Conservation (phyloP, 92 coral and sea anemone species). For the Zoanthus gigantus region DNA sequence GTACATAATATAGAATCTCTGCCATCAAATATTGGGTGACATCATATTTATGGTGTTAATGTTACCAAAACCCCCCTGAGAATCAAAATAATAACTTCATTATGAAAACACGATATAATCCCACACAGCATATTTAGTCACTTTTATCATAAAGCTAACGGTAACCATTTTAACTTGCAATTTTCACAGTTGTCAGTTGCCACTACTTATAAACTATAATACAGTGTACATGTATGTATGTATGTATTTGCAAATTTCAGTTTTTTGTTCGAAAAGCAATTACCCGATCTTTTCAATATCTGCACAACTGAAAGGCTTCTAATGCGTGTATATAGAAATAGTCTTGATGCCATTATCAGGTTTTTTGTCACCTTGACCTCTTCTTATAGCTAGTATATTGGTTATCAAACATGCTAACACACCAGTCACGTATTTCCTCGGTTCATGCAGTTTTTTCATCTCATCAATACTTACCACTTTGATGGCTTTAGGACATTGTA, state of each 20-base stretch:
- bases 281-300: constrained; percentile 5
- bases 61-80: background rate
- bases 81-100: background rate
- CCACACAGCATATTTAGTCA: background rate
- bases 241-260: no score
- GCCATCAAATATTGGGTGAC: background rate
- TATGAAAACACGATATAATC: background rate
- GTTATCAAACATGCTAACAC: background rate
- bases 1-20: background rate
- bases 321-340: constrained; percentile 9
- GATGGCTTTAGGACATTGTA: background rate
- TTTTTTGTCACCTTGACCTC: constrained; percentile 23
- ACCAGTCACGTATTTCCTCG: background rate
- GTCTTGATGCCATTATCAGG: background rate
- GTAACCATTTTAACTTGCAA: background rate
- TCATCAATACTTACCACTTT: background rate
- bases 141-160: background rate
- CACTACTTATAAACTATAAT: no score
- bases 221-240: no score
- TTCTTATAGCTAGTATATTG: background rate
- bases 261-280: background rate
- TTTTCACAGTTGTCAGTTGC: background rate
- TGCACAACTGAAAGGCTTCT: background rate
- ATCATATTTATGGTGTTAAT: background rate
- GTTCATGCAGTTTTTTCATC: background rate